A percentile compares a stretch with the other conserved stretches of the same genome.
Evolutionary conservation across 2,888 invertebrate species (phyloP).

Genomic region (Drosophila mimetica): DNA sequence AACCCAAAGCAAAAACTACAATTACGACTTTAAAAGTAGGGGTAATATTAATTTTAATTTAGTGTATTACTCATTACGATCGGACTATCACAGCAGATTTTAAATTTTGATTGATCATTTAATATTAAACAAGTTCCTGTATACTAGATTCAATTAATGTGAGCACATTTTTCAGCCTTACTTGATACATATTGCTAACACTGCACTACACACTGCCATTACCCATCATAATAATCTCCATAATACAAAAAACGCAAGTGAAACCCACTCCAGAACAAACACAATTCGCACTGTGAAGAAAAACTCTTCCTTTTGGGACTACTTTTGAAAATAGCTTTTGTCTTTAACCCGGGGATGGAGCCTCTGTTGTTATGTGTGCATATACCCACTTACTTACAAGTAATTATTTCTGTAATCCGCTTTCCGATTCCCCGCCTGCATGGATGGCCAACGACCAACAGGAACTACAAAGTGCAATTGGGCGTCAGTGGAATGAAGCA

Average conservation of each 20-base stretch:
- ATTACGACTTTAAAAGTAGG: too few relatives aligned
- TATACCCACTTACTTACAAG: slow-evolving; percentile 79
- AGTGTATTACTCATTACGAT: too few relatives aligned
- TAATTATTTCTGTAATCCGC: slow-evolving; percentile 83
- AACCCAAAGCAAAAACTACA: too few relatives aligned
- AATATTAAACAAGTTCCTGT: too few relatives aligned
- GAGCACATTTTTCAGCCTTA: background rate
- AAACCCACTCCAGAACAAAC: slow-evolving; percentile 1
- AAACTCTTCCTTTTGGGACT: slow-evolving; percentile 13
- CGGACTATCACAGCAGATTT: too few relatives aligned
- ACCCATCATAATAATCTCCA: background rate
- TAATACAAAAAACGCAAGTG: slow-evolving; percentile 11
- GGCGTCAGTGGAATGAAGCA: slow-evolving; percentile 88
- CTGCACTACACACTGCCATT: background rate
- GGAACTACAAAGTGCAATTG: slow-evolving; percentile 91
- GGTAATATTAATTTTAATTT: too few relatives aligned
- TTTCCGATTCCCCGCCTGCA: slow-evolving; percentile 56
- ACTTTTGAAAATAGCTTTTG: slow-evolving; percentile 31
- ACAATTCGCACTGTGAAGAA: slow-evolving; percentile 5
- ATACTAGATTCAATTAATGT: too few relatives aligned
- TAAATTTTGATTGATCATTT: too few relatives aligned
- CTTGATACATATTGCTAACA: background rate
- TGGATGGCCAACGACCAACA: slow-evolving; percentile 74
- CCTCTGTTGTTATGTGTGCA: slow-evolving; percentile 24
- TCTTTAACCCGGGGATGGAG: slow-evolving; percentile 28